Evolutionary conservation across 2,888 invertebrate species (phyloP).

Genomic region (Andrena bicolor): DNA sequence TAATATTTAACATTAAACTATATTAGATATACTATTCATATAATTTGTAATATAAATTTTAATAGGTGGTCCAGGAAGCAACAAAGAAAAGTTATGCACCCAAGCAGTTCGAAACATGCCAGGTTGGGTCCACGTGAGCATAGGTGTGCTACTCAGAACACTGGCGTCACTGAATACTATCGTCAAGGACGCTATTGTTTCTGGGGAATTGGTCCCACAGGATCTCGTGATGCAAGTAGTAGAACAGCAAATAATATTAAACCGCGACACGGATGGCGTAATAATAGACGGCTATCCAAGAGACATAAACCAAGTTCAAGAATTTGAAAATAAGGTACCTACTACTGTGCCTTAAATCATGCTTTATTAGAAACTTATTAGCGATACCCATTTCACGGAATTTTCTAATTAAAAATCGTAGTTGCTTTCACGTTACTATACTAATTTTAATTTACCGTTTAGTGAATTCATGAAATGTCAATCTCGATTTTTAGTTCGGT

Average conservation of each 20-base stretch:
- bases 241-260: constrained; percentile 87
- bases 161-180: constrained; percentile 89
- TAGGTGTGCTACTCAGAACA: constrained; percentile 92
- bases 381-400: too few species aligned
- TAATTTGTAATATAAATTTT: neutral
- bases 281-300: constrained; percentile 98
- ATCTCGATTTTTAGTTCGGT: constrained; percentile 87
- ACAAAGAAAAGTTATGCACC: constrained; percentile 93
- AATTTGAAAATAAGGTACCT: constrained; percentile 94
- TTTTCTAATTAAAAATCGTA: too few species aligned
- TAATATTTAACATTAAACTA: neutral
- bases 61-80: constrained; percentile 95
- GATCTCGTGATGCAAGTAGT: constrained; percentile 92
- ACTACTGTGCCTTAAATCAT: too few species aligned
- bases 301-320: constrained; percentile 94
- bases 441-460: too few species aligned
- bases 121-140: constrained; percentile 92
- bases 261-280: constrained; percentile 88
- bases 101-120: constrained; percentile 89
- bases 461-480: neutral
- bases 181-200: constrained; percentile 90
- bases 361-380: too few species aligned
- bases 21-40: neutral
- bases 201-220: constrained; percentile 93
- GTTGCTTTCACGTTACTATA: too few species aligned